Evolutionary conservation across 2,113 vertebrate genomes (phyloP).

Genomic region (Talpa occidentalis): DNA sequence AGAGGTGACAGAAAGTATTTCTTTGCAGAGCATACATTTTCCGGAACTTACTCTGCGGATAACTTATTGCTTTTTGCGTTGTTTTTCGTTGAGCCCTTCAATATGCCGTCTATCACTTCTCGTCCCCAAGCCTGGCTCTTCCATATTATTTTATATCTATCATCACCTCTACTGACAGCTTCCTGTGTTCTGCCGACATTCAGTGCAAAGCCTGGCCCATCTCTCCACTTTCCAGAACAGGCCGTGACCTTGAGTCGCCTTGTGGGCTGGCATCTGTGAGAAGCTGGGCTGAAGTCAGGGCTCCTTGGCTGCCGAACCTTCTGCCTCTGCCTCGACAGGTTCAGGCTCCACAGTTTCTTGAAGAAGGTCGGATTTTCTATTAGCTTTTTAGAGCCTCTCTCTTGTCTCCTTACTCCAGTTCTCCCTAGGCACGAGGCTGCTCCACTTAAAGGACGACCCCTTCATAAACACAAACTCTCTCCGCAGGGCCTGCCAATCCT

Average conservation of each 20-base stretch:
- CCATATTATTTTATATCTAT: neutral
- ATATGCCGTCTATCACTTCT: neutral
- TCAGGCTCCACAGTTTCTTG: neutral
- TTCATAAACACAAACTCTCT: neutral
- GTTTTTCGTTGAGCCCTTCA: neutral
- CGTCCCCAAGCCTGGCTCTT: neutral
- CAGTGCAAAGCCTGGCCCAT: neutral
- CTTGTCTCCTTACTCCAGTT: neutral
- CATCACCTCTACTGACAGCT: neutral
- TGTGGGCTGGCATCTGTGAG: no score
- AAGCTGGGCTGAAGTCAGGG: rapidly evolving
- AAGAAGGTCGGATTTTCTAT: neutral
- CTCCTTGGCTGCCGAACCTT: rapidly evolving
- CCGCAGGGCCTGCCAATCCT: no score
- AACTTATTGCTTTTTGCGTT: neutral
- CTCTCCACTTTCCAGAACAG: neutral
- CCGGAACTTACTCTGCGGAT: neutral
- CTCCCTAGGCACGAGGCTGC: neutral
- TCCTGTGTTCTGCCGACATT: neutral
- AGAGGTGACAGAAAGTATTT: no score
- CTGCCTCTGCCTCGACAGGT: rapidly evolving
- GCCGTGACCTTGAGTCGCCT: neutral
- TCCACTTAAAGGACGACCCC: neutral
- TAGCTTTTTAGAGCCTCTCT: neutral
- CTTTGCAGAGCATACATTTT: neutral